Base-by-base conservation (phyloP, 1,140 invertebrate genomes). In the Drosophila kanapiae region DNA sequence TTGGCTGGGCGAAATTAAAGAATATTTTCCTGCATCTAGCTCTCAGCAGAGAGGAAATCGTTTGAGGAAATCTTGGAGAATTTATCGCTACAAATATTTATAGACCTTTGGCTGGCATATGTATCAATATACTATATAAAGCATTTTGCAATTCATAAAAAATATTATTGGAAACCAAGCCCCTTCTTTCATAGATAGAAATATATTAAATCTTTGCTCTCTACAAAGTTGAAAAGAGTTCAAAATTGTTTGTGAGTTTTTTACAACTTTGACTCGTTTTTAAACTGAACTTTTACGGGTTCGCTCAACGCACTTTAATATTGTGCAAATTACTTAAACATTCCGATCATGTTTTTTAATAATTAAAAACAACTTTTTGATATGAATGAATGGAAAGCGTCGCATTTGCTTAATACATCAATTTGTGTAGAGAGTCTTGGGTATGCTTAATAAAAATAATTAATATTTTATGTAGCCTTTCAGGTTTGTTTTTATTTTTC, bases 51-150 rank as follows among this genome's bases (percentile, higher is more conserved):
- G 48, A 56, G 48, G 6, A 31, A 57, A 63, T 35, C 27, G 59
- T 27, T 35, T 33, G 13, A 45, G 54, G 16, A 70, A 72, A 59
- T 49, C 37, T 49, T 58, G 43, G 67, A 45, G 35, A 40, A 70
- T 59, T 59, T 42, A 31, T 49, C n/a, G 48, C 29, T 56, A 37
- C n/a, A 56, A 45, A 56, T 70, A 70, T 70, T 69, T 56, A 45
- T 70, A 69, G 67, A 71, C 18, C 37, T 23, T 27, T 47, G 9
- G 29, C 60, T 23, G 33, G 37, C n/a, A 16, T 38, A 29, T 11
- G 33, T 33, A 14, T 65, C 18, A 11, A 48, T 65, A 40, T 16
- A 18, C n/a, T 31, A 38, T 11, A 37, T 18, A 18, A 6, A 54
- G 13, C 4, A 23, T 49, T 57, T 56, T 57, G 3, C 27, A 23